Percentiles rank a stretch among this genome's conserved stretches.
These are phyloP conservation scores for Gasterosteus nipponicus DNA, from an alignment of 2,113 vertebrate genomes.

Conservation along the genomic window DNA sequence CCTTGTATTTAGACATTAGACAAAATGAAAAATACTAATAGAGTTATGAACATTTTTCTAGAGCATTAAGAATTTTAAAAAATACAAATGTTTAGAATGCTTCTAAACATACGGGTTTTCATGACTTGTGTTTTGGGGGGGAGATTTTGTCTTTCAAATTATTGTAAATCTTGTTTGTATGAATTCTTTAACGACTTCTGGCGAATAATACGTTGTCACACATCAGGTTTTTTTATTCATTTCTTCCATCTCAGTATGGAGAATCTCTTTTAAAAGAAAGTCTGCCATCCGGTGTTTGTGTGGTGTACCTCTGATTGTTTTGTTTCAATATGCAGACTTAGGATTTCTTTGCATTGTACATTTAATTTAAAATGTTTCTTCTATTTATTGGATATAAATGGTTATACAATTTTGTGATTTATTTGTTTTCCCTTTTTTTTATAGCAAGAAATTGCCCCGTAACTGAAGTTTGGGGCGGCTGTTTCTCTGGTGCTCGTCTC, in stretches of 20 bases:
- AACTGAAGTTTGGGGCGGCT: constrained; percentile 60
- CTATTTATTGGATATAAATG: constrained; percentile 83
- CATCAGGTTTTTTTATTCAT: constrained; percentile 62
- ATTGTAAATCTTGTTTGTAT: constrained; percentile 75
- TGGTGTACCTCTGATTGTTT: constrained; percentile 68
- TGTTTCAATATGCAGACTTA: constrained; percentile 71
- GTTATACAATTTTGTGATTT: constrained; percentile 70
- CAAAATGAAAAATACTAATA: constrained; percentile 85
- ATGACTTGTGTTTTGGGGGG: constrained; percentile 66
- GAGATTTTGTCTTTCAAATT: constrained; percentile 60
- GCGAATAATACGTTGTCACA: constrained; percentile 69
- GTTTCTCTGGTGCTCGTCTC: constrained; percentile 76
- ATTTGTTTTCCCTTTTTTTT: constrained; percentile 48
- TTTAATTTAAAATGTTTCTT: constrained; percentile 80
- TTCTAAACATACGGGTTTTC: constrained; percentile 87
- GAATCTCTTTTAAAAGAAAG: constrained; percentile 47
- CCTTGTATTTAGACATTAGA: constrained; percentile 87
- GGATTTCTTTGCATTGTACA: constrained; percentile 69
- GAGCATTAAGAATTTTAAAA: constrained; percentile 84
- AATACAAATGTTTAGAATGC: constrained; percentile 82
- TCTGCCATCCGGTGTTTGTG: constrained; percentile 65
- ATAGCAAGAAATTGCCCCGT: constrained; percentile 66
- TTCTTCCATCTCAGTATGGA: constrained; percentile 53
- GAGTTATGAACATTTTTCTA: constrained; percentile 86
- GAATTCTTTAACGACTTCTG: constrained; percentile 57